Evolutionary conservation across 1,140 invertebrate genomes (phyloP), one percentile per base, ranked within the genome.

Genomic region (Parapsyche elsis): DNA sequence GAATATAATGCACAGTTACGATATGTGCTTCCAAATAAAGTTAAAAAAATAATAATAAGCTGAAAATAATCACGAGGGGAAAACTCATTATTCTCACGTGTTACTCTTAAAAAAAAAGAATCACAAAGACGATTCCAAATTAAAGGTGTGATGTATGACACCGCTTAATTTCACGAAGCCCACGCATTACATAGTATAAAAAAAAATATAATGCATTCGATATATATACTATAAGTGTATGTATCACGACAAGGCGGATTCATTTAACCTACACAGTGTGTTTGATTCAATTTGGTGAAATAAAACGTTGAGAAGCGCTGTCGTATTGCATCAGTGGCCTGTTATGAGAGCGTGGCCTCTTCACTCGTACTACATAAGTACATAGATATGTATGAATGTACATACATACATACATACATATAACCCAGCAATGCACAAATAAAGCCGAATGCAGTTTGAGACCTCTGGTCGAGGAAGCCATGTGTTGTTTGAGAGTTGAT

Each of bases 41-140:
- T 9, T 26, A 67, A 67, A 67, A 24, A 67, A 5, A 26, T 67
- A 26, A 10, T 67, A 67, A 67, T 23, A n/a, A 26, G 64, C n/a
- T 24, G 0, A 23, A 26, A 67, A 30, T 67, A 24, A 67, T 1
- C 23, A 67, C 14, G 23, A 26, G 24, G 24, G 64, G 10, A 24
- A 67, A 67, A 67, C 4, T 67, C 64, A 67, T 67, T 67, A 67
- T 23, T 61, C 57, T 61, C 57, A 21, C 19, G 9, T 19, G 16
- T 61, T 61, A 21, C 14, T 4, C 30, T 21, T 61, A 9, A 19
- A 61, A 61, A 61, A 21, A 61, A 67, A 12, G 9, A 26, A 26
- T 12, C 5, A 67, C 64, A 67, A 26, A 67, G 2, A 23, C 64
- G 24, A 23, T 23, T 67, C 21, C 24, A 67, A 67, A 67, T 67